phyloP scores from a whole-genome alignment of 2,797 vertebrate species.

The Arctocebus calabarensis region DNA sequence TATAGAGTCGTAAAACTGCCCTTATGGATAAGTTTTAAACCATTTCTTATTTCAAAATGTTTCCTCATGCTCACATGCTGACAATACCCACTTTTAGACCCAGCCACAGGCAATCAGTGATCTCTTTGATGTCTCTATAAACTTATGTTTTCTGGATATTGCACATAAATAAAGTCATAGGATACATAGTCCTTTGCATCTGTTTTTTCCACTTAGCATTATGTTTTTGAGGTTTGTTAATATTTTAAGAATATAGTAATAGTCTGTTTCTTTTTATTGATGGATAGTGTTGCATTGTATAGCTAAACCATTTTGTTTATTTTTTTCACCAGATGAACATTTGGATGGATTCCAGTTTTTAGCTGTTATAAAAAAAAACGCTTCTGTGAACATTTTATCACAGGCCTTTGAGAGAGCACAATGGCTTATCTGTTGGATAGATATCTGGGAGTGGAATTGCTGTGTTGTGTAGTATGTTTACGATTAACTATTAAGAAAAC shows the following conservation, averaged over 20 bases:
- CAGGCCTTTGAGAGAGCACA: neutral
- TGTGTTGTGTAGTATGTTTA: neutral
- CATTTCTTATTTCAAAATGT: neutral
- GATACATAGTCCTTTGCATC: neutral
- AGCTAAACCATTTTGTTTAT: neutral
- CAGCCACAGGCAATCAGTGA: neutral
- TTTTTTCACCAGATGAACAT: constrained; percentile 11
- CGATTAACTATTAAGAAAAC: neutral
- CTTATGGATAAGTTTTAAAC: neutral
- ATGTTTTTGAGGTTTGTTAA: constrained; percentile 23
- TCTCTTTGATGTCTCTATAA: neutral
- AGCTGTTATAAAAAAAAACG: neutral
- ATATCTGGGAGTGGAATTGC: constrained; percentile 5
- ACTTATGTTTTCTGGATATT: neutral
- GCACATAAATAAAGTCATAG: neutral
- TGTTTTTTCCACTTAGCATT: neutral
- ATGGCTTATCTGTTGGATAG: neutral
- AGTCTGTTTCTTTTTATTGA: neutral
- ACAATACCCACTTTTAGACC: neutral
- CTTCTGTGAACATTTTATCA: constrained; percentile 1
- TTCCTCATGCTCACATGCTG: neutral
- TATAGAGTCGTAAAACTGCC: neutral
- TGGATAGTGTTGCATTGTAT: neutral
- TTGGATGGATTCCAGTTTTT: constrained; percentile 4
- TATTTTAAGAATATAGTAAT: constrained; percentile 7